Conservation (phyloP, 2,113 vertebrate genomes). For the Gobius niger region DNA sequence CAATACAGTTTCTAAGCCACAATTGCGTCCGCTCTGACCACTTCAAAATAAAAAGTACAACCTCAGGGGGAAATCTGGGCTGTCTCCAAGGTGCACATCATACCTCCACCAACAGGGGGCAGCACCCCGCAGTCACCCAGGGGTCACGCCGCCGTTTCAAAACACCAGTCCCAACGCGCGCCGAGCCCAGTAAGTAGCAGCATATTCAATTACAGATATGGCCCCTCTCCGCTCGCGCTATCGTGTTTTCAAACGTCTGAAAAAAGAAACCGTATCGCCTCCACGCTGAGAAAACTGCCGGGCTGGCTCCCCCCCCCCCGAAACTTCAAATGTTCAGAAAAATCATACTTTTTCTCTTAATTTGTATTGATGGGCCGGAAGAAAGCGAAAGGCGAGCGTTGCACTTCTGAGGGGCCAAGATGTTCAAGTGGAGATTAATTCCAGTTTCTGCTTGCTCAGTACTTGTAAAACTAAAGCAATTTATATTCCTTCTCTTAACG, state of each 20-base stretch:
- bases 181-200: too few relatives aligned
- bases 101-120: neutral
- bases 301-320: slow-evolving; percentile 10
- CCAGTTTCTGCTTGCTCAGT: slow-evolving; percentile 99
- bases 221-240: neutral
- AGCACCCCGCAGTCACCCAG: neutral
- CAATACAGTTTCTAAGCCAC: too few relatives aligned
- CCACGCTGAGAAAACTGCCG: slow-evolving; percentile 17
- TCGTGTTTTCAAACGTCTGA: neutral
- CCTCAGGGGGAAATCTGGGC: neutral
- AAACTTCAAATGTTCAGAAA: slow-evolving; percentile 69
- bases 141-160: neutral
- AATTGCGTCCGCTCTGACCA: too few relatives aligned
- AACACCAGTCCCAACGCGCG: too few relatives aligned
- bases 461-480: slow-evolving; percentile 99
- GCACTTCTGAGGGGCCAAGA: slow-evolving; percentile 94
- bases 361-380: slow-evolving; percentile 98
- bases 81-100: neutral
- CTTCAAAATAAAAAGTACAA: too few relatives aligned
- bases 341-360: slow-evolving; percentile 88
- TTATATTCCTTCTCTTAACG: slow-evolving; percentile 99
- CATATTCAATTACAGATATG: slow-evolving; percentile 1
- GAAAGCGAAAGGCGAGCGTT: slow-evolving; percentile 88
- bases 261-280: neutral
- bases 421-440: slow-evolving; percentile 99